Evolutionary conservation across 1,140 invertebrate species (phyloP).

Genomic region (Caenorhabditis elegans): DNA sequence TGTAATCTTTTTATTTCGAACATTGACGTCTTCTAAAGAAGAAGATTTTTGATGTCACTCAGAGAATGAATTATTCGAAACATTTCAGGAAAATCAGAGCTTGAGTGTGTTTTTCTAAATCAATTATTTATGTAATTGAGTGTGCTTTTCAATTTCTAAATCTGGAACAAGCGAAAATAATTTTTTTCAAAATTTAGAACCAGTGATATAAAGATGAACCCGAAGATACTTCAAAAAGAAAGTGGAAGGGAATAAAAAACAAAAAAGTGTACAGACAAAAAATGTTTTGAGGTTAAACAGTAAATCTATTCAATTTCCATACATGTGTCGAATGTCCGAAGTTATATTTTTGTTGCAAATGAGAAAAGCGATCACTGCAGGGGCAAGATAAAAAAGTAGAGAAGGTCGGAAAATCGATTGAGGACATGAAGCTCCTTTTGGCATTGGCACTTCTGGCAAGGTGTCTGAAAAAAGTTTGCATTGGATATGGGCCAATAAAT

Average conservation of each 20-base stretch:
- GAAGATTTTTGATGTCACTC: no score
- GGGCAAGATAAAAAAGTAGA: not conserved
- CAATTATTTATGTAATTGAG: no score
- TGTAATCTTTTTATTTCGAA: not conserved
- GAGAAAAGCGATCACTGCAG: not conserved
- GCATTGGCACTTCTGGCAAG: not conserved
- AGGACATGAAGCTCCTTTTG: constrained; percentile 5
- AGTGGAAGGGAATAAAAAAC: not conserved
- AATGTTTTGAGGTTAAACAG: not conserved
- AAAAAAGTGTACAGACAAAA: not conserved
- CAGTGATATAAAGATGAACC: not conserved
- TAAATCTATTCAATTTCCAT: not conserved
- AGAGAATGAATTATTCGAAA: not conserved
- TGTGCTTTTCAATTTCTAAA: no score
- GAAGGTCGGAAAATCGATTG: constrained; percentile 1
- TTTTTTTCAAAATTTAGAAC: not conserved
- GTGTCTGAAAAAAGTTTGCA: not conserved
- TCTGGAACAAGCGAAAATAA: no score
- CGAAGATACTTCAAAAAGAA: no score
- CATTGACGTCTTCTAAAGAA: not conserved
- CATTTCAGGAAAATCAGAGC: not conserved
- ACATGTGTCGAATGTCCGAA: not conserved
- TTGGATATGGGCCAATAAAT: no score
- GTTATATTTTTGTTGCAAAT: constrained; percentile 10
- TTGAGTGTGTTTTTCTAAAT: not conserved